Conservation (phyloP, 2,113 vertebrate species). For the Parus major region DNA sequence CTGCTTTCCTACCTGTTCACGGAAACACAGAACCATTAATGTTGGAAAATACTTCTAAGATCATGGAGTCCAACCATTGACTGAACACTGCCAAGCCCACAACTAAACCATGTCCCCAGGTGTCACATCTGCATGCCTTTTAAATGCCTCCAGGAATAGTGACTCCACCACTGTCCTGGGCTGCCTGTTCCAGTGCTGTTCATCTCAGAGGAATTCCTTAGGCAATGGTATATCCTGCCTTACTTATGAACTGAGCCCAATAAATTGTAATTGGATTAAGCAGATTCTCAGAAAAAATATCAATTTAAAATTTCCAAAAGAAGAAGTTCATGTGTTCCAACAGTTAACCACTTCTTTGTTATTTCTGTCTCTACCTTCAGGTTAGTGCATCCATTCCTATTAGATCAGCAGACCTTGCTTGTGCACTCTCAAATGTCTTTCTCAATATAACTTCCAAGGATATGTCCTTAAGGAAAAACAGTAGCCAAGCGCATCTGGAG, state of each 20-base stretch:
- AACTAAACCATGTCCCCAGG: not conserved
- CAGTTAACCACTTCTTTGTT: not conserved
- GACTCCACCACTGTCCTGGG: not conserved
- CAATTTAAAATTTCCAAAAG: not conserved
- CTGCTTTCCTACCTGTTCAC: not conserved
- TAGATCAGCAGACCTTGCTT: not conserved
- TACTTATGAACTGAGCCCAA: not conserved
- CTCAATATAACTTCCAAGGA: not conserved
- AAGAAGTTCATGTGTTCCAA: not conserved
- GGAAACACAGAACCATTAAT: not conserved
- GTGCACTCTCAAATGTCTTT: not conserved
- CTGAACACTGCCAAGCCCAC: not conserved
- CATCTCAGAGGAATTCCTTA: not conserved
- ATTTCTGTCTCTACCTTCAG: not conserved
- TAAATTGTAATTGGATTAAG: not conserved
- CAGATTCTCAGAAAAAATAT: not conserved
- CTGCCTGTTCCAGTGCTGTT: not conserved
- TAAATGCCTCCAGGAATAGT: not conserved
- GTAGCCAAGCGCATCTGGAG: not conserved
- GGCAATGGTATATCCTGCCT: not conserved
- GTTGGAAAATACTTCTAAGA: not conserved
- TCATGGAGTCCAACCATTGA: not conserved
- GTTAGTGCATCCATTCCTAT: not conserved
- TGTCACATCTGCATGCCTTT: not conserved
- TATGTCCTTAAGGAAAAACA: not conserved